Base-by-base conservation (phyloP, 2,888 invertebrate species). In the Leucozona laternaria region DNA sequence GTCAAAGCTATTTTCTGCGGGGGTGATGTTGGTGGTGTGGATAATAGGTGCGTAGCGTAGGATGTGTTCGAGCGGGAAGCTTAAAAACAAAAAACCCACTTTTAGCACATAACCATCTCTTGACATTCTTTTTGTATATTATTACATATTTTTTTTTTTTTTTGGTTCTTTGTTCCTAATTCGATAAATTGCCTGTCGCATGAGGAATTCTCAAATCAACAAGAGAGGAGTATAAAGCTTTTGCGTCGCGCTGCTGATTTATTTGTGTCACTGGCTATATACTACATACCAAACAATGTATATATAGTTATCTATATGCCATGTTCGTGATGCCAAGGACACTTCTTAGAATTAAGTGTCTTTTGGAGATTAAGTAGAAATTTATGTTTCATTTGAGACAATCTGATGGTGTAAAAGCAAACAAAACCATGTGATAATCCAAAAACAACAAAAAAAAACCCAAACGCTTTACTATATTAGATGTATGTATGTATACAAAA, bases 131-230 rank as follows among this genome's bases (percentile, higher is more conserved):
- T 48, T 80, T 80, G 31, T 80, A 58, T 58, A 58, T 58, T 37
- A 72, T 81, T 70, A 64, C 73, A 78, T 53, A 58, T 72, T 75
- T 82, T 75, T 31, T 28, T 43, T 22, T 7, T 53, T 53, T 4
- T n/a, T n/a, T n/a, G n/a, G n/a, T n/a, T 25, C 25, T 25, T 22
- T 53, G 50, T 53, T 48, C 8, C 75, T 82, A 86, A 86, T 86
- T 78, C 78, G 66, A 86, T 86, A 79, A 86, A 86, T 86, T 86
- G 82, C 86, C 82, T 79, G 81, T 64, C 82, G 71, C 82, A 82
- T 71, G 73, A 75, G 64, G 70, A 78, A 81, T 85, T 79, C 81
- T 73, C 77, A 77, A 80, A 77, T 72, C 84, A 80, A 76, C 80
- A 68, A 77, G 73, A 78, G 13, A 53, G 17, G 13, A 53, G 17